Base-by-base conservation (phyloP, 2,888 invertebrate genomes). In the Lydus trimaculatus region DNA sequence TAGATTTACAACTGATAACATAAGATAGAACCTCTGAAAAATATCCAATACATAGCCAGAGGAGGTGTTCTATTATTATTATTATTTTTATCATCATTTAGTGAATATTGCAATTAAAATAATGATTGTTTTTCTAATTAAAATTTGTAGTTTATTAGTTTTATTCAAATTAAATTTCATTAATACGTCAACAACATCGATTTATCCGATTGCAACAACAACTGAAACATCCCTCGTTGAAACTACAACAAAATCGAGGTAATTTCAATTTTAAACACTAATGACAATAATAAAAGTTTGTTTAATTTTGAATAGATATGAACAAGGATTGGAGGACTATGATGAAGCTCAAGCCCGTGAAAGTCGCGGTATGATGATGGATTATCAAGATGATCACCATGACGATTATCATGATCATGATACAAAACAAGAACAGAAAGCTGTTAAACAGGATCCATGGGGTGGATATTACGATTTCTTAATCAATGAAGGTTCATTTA, bases 401-500 rank as follows among this genome's bases (percentile, higher is more conserved):
- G 80, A 84, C 43, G 87, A 89, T 70, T 87, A 80, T 39, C 74
- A 75, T 80, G 86, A 87, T 64, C 85, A 87, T 62, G 84, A 87
- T 69, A 86, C 86, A 73, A 86, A 87, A 33, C 79, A 78, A 67
- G 87, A 90, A 84, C 83, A 85, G 58, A 89, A 90, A 80, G 88
- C 88, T 73, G 87, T 89, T 15, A 90, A 90, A 83, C 86, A 87
- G 31, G 93, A 94, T 82, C 92, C 92, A 63, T 92, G 93, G 89
- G 91, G 90, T 39, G 92, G 92, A 0, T 95, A 95, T 84, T 94
- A 94, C 81, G 94, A 95, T 84, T 95, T 95, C 85, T 88, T 94
- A 74, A 94, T 95, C 80, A 95, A 94, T 79, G 95, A 95, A 82
- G 94, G 94, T 2, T 94, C 94, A 20, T 95, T 94, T 85, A 95